phyloP scores from a whole-genome alignment of 2,113 vertebrate genomes.

The Conger conger region DNA sequence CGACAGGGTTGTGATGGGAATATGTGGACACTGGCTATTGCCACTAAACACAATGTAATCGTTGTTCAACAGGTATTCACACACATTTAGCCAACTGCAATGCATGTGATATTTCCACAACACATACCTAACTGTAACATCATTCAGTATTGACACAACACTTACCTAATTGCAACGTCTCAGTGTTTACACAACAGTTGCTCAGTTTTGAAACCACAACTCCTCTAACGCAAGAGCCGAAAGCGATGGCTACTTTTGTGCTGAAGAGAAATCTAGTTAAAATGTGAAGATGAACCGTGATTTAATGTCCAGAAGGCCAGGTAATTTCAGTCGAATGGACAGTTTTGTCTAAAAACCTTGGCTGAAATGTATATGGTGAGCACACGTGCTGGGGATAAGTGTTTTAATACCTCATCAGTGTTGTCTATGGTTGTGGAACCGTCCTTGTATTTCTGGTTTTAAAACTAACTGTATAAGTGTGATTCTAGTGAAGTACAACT shows the following conservation, averaged over 20 bases:
- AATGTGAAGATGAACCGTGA: not conserved
- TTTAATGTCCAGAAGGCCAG: not conserved
- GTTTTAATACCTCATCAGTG: not conserved
- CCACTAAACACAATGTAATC: not conserved
- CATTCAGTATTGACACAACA: not conserved
- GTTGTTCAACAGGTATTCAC: not conserved
- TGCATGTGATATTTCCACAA: not conserved
- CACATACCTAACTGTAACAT: not conserved
- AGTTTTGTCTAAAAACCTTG: not conserved
- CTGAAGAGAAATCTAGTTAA: not conserved
- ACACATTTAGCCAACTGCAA: not conserved
- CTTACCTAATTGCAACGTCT: not conserved
- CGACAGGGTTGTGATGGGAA: not conserved
- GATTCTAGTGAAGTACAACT: not conserved
- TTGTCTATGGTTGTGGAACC: not conserved
- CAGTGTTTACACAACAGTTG: not conserved
- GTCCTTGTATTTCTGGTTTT: not conserved
- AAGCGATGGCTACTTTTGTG: not conserved
- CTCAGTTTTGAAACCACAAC: not conserved
- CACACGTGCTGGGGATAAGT: not conserved
- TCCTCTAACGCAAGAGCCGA: not conserved
- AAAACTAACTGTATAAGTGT: not conserved
- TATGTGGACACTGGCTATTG: not conserved
- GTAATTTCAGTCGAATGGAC: not conserved
- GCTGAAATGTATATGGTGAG: not conserved